Evolutionary conservation across 1,140 invertebrate genomes (phyloP).

Genomic region (Drosophila parabipectinata): DNA sequence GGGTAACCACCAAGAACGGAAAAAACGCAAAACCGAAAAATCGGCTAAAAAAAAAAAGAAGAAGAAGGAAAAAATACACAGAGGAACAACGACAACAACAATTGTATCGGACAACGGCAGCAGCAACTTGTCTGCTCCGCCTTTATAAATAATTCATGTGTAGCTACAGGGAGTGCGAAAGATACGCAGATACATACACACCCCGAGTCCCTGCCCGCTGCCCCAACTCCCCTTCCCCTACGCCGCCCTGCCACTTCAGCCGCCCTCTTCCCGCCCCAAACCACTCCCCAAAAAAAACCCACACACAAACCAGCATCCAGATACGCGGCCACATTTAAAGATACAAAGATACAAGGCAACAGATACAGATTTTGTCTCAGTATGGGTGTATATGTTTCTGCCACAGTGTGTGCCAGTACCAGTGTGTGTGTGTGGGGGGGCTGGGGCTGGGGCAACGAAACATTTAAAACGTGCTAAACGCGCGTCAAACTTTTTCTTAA

Average conservation of each 20-base stretch:
- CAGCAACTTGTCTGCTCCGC: conserved; percentile 84
- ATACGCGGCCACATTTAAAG: conserved; percentile 74
- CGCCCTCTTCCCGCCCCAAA: conserved; percentile 8
- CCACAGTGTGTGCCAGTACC: conserved; percentile 9
- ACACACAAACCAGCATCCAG: conserved; percentile 27
- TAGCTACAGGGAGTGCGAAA: conserved; percentile 76
- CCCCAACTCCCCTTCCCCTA: conserved; percentile 7
- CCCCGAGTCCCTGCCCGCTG: conserved; percentile 7
- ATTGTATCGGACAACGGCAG: conserved; percentile 59
- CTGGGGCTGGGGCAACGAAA: conserved; percentile 54
- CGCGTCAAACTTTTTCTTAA: conserved; percentile 82
- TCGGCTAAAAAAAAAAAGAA: conserved; percentile 41
- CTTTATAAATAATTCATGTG: conserved; percentile 85
- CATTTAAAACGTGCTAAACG: conserved; percentile 82
- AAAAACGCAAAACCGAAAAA: conserved; percentile 35
- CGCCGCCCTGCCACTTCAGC: background rate
- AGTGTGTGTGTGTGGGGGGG: conserved; percentile 32
- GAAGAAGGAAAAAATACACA: conserved; percentile 51
- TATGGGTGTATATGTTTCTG: conserved; percentile 20
- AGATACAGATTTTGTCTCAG: conserved; percentile 59
- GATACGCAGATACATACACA: conserved; percentile 73
- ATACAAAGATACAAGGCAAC: conserved; percentile 67
- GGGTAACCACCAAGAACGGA: conserved; percentile 21
- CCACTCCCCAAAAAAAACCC: conserved; percentile 40
- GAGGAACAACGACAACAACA: conserved; percentile 58